Conservation (phyloP, 2,888 invertebrate species). For the Erebia palarica region DNA sequence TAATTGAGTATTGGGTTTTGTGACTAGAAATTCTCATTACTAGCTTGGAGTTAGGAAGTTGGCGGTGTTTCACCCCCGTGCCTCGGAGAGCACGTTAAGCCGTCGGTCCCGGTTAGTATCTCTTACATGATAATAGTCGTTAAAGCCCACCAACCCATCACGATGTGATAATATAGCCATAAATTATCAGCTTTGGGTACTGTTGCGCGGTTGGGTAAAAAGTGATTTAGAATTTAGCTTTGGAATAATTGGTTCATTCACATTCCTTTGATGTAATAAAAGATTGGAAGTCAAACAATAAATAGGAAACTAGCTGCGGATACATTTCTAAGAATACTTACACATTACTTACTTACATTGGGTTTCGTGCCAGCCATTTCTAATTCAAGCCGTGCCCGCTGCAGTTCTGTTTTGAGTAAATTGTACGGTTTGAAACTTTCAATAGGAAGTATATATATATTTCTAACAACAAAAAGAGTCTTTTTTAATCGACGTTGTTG, state of each 20-base stretch:
- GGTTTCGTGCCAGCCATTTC: slow-evolving; percentile 32
- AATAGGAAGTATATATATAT: slow-evolving; percentile 26
- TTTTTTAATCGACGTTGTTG: no score
- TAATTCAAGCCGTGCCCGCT: slow-evolving; percentile 32
- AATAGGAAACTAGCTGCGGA: slow-evolving; percentile 10
- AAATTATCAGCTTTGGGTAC: no score
- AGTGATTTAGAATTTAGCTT: slow-evolving; percentile 25
- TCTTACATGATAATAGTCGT: no score
- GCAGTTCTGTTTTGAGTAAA: slow-evolving; percentile 32
- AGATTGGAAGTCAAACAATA: slow-evolving; percentile 16
- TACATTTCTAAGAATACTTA: slow-evolving; percentile 19
- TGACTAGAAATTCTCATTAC: no score
- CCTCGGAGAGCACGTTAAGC: no score
- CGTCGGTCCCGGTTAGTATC: no score
- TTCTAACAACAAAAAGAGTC: not conserved
- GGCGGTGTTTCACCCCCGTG: no score
- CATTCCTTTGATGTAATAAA: slow-evolving; percentile 2
- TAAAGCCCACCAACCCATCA: no score
- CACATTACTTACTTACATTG: not conserved
- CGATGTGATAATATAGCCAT: no score
- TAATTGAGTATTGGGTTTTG: no score
- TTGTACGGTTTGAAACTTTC: slow-evolving; percentile 35
- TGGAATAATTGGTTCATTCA: slow-evolving; percentile 20
- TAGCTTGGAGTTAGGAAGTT: no score
- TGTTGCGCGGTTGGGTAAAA: not conserved